Evolutionary conservation across 2,113 vertebrate genomes (phyloP).

Genomic region (Lampris megalopsis): DNA sequence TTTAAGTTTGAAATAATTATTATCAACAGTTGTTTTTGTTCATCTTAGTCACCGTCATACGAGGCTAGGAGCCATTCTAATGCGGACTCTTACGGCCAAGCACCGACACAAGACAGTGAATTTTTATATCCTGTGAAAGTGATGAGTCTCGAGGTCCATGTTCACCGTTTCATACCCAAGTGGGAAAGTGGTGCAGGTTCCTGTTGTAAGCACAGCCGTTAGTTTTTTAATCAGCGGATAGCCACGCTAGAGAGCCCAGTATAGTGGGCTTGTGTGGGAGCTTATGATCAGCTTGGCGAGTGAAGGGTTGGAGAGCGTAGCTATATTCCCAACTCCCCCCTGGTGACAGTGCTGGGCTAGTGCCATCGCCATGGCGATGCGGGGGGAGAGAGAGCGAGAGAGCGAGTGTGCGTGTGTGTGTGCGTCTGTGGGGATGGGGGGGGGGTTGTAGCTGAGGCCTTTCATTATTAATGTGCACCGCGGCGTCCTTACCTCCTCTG

Average conservation of each 20-base stretch:
- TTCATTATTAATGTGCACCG: constrained; percentile 89
- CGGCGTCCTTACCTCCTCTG: constrained; percentile 85
- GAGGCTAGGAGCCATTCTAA: no score
- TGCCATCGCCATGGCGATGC: constrained; percentile 85
- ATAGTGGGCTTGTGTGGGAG: constrained; percentile 74
- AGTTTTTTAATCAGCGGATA: constrained; percentile 80
- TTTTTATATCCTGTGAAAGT: constrained; percentile 63
- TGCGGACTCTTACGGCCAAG: constrained; percentile 22
- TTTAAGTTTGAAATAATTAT: no score
- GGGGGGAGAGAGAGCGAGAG: constrained; percentile 61
- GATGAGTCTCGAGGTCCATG: constrained; percentile 48
- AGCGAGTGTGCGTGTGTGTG: constrained; percentile 33
- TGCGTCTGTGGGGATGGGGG: constrained; percentile 29
- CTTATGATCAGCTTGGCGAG: constrained; percentile 79
- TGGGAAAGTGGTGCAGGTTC: constrained; percentile 74
- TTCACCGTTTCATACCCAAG: constrained; percentile 61
- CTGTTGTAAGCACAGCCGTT: constrained; percentile 61
- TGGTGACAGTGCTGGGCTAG: constrained; percentile 85
- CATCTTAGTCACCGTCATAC: no score
- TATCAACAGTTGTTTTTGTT: no score
- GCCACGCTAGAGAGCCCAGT: constrained; percentile 76
- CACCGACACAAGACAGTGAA: constrained; percentile 54
- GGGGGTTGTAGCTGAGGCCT: constrained; percentile 80
- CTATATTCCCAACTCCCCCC: constrained; percentile 75
- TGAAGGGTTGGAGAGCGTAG: constrained; percentile 65